phyloP scores from a whole-genome alignment of 2,888 invertebrate genomes.

The Napeogenes sylphis region DNA sequence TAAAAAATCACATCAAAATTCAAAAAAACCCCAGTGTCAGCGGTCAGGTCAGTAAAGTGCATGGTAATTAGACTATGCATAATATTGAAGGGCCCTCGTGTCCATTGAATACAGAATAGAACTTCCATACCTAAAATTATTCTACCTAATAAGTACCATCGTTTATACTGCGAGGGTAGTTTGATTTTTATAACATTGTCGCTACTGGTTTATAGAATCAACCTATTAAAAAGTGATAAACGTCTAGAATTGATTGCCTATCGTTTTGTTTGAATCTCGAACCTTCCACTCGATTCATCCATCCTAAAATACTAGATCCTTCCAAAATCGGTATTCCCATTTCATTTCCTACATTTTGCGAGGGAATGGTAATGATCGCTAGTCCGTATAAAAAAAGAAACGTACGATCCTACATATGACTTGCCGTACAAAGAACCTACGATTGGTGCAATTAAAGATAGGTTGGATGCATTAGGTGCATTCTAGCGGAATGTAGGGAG shows the following conservation, averaged over 20 bases:
- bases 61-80: constrained; percentile 27
- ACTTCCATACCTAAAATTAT: constrained; percentile 31
- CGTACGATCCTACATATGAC: constrained; percentile 2
- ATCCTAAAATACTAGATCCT: neutral
- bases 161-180: neutral
- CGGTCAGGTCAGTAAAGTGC: constrained; percentile 15
- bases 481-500: constrained; percentile 27
- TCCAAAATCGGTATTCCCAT: constrained; percentile 1
- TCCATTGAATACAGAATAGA: constrained; percentile 24
- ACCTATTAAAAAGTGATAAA: too few relatives aligned
- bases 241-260: neutral
- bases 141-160: constrained; percentile 24
- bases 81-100: constrained; percentile 25
- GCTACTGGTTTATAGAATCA: too few relatives aligned
- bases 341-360: neutral
- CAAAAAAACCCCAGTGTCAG: constrained; percentile 16
- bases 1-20: constrained; percentile 22
- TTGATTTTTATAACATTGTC: neutral
- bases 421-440: constrained; percentile 23
- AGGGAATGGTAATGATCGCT: constrained; percentile 3
- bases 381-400: constrained; percentile 1
- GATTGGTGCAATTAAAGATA: constrained; percentile 36
- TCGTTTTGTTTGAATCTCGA: neutral
- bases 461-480: constrained; percentile 39
- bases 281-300: neutral